These are phyloP conservation scores for Nycticebus coucang DNA, from an alignment of 2,113 vertebrate species.

Conservation along the genomic window DNA sequence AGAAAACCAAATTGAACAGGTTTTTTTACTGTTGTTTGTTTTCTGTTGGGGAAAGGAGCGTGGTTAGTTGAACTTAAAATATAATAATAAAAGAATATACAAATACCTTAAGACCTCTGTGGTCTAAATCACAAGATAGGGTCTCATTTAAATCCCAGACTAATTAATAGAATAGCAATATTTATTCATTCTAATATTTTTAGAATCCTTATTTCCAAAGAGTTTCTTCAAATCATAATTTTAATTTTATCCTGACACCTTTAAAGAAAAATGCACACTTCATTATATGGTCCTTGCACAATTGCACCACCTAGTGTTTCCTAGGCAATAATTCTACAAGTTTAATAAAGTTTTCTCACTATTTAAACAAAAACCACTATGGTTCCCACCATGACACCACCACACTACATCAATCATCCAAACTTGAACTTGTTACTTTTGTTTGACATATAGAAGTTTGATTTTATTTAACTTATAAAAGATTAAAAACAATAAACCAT, in stretches of 20 bases:
- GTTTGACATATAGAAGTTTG: conserved; percentile 25
- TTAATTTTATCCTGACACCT: conserved; percentile 44
- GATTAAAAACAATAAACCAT: background rate
- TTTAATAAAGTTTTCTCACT: conserved; percentile 19
- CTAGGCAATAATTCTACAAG: conserved; percentile 62
- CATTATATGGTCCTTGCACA: conserved; percentile 79
- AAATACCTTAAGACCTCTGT: conserved; percentile 29
- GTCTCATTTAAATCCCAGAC: conserved; percentile 2
- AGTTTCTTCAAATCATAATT: conserved; percentile 63
- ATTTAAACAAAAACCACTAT: conserved; percentile 34
- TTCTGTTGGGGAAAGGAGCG: background rate
- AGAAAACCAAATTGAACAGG: conserved; percentile 69
- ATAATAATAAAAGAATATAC: background rate
- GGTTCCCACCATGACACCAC: background rate
- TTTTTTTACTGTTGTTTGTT: conserved; percentile 14
- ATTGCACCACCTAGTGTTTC: conserved; percentile 87
- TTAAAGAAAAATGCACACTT: conserved; percentile 3
- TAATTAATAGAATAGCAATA: conserved; percentile 29
- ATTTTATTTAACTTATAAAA: conserved; percentile 40
- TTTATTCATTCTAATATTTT: conserved; percentile 34
- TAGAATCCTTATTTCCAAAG: conserved; percentile 59
- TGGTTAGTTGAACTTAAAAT: conserved; percentile 38
- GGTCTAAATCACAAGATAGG: conserved; percentile 8
- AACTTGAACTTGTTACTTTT: conserved; percentile 41
- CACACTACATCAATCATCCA: background rate